These are phyloP conservation scores for Drosophila borborema DNA, from an alignment of 2,888 invertebrate genomes.

Conservation along the genomic window DNA sequence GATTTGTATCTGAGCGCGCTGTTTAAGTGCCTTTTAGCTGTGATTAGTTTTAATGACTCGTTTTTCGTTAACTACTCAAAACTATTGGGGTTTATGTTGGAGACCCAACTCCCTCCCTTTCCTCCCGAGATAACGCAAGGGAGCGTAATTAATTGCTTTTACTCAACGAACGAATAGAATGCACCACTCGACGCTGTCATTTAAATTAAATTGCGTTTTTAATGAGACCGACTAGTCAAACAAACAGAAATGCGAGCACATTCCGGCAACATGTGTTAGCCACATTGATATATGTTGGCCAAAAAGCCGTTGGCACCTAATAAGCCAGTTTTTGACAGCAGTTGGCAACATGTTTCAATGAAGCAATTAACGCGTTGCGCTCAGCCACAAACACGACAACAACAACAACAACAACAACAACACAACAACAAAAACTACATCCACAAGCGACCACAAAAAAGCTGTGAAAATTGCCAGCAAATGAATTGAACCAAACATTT, in stretches of 20 bases:
- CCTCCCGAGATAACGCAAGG: constrained; percentile 21
- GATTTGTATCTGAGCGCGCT: constrained; percentile 65
- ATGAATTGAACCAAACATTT: constrained; percentile 78
- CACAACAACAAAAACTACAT: no score
- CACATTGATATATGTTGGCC: constrained; percentile 54
- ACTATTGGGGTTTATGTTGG: constrained; percentile 31
- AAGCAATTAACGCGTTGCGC: constrained; percentile 74
- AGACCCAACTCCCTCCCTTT: background rate
- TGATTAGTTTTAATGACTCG: constrained; percentile 74
- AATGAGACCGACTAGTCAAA: constrained; percentile 49
- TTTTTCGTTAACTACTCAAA: constrained; percentile 33
- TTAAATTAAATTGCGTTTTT: constrained; percentile 73
- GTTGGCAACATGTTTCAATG: constrained; percentile 72
- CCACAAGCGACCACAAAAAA: constrained; percentile 45
- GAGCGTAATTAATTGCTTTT: constrained; percentile 57
- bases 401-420: constrained; percentile 32
- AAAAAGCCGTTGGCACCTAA: constrained; percentile 73
- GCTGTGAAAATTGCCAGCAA: constrained; percentile 61
- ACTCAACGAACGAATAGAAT: constrained; percentile 36
- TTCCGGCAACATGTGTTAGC: constrained; percentile 27
- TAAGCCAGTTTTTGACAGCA: constrained; percentile 61
- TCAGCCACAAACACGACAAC: constrained; percentile 31
- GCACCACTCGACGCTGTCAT: constrained; percentile 53
- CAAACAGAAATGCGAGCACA: background rate
- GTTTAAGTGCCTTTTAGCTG: constrained; percentile 75